A percentile compares a stretch with the other conserved stretches of the same genome.
Conservation (phyloP, 2,888 invertebrate genomes). For the Meghimatium bilineatum region DNA sequence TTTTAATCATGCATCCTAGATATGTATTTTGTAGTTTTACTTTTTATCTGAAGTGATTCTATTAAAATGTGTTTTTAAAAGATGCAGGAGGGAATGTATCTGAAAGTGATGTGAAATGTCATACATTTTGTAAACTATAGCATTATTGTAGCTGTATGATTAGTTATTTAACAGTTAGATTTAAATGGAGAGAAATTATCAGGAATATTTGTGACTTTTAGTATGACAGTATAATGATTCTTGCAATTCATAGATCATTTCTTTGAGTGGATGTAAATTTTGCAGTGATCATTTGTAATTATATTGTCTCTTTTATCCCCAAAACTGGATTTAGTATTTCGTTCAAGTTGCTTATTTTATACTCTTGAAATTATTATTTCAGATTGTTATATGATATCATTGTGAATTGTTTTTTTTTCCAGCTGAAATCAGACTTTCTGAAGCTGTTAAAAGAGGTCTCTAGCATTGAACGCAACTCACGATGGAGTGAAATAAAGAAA, state of each 20-base stretch:
- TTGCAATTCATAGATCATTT: conserved; percentile 6
- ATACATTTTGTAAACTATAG: neutral
- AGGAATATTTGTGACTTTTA: neutral
- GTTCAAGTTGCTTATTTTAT: neutral
- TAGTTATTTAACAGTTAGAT: neutral
- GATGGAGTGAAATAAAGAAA: conserved; percentile 97
- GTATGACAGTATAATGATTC: neutral
- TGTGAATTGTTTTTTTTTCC: conserved; percentile 53
- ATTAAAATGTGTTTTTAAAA: neutral
- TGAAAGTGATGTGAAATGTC: neutral
- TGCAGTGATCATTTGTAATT: neutral
- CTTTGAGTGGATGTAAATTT: neutral
- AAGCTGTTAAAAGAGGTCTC: conserved; percentile 91
- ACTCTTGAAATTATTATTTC: neutral
- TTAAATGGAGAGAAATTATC: neutral
- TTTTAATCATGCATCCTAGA: neutral
- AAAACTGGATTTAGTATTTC: neutral
- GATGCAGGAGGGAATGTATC: neutral
- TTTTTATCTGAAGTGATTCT: neutral
- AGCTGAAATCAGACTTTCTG: conserved; percentile 87
- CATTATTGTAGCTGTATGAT: neutral
- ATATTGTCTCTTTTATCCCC: neutral
- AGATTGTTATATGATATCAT: neutral
- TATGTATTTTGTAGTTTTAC: neutral
- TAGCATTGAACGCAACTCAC: conserved; percentile 91